phyloP scores from a whole-genome alignment of 2,113 vertebrate species.

The Poecilia latipinna region DNA sequence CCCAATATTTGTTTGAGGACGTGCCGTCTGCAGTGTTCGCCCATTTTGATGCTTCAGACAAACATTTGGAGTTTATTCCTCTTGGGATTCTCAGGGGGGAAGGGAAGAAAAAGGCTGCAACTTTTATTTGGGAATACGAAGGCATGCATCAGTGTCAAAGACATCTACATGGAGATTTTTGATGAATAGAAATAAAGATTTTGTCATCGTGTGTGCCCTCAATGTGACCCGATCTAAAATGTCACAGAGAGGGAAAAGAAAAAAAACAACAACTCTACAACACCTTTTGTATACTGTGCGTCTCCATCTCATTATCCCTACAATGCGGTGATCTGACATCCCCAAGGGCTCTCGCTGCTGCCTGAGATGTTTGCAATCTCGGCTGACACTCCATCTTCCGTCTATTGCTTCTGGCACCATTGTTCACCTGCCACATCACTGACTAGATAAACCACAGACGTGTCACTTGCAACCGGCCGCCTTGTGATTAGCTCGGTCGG shows the following conservation, averaged over 20 bases:
- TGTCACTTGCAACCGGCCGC: slow-evolving; percentile 70
- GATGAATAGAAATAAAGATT: slow-evolving; percentile 20
- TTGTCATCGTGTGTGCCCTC: slow-evolving; percentile 53
- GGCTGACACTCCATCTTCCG: slow-evolving; percentile 47
- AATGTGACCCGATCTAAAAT: slow-evolving; percentile 58
- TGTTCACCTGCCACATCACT: slow-evolving; percentile 73
- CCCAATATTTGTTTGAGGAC: slow-evolving; percentile 77
- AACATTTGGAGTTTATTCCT: slow-evolving; percentile 71
- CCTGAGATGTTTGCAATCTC: slow-evolving; percentile 67
- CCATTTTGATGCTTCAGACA: slow-evolving; percentile 62
- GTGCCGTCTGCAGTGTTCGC: slow-evolving; percentile 70
- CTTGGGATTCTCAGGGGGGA: slow-evolving; percentile 40
- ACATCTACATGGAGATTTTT: slow-evolving; percentile 53
- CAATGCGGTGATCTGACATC: slow-evolving; percentile 72
- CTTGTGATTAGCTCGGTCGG: slow-evolving; percentile 64
- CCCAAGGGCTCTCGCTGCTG: slow-evolving; percentile 43
- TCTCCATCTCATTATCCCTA: slow-evolving; percentile 68
- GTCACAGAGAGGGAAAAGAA: slow-evolving; percentile 30
- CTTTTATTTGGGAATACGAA: slow-evolving; percentile 52
- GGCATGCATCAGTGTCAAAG: slow-evolving; percentile 38
- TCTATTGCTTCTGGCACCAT: slow-evolving; percentile 67
- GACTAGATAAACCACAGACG: slow-evolving; percentile 73
- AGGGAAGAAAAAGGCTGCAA: slow-evolving; percentile 21
- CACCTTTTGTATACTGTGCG: slow-evolving; percentile 68
- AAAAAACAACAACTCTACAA: slow-evolving; percentile 41